Percentiles rank a stretch among this genome's conserved stretches.
These are phyloP conservation scores for Catharus ustulatus DNA, from an alignment of 2,797 vertebrate genomes.

Conservation along the genomic window DNA sequence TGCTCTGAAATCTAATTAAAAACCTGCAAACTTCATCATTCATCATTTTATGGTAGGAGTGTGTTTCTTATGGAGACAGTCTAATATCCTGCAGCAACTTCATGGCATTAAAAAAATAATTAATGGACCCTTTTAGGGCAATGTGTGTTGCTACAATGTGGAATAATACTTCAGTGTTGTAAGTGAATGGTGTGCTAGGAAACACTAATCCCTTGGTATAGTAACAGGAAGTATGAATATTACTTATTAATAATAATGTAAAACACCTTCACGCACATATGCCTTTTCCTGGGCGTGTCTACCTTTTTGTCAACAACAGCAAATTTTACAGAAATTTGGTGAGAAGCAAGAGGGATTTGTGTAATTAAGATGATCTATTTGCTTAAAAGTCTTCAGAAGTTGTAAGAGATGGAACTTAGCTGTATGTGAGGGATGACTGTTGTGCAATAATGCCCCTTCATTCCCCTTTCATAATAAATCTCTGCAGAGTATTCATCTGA, in stretches of 20 bases:
- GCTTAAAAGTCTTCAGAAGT: constrained; percentile 72
- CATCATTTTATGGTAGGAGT: constrained; percentile 13
- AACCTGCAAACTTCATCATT: constrained; percentile 10
- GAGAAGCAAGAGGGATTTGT: constrained; percentile 58
- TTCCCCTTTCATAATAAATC: constrained; percentile 83
- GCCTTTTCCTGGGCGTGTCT: constrained; percentile 10
- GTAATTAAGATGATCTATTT: constrained; percentile 71
- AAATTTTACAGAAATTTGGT: constrained; percentile 46
- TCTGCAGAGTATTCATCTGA: constrained; percentile 77
- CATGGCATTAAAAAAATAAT: constrained; percentile 51
- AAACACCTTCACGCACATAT: constrained; percentile 12
- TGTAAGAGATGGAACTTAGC: constrained; percentile 76
- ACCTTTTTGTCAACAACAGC: constrained; percentile 19
- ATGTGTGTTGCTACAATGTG: constrained; percentile 37
- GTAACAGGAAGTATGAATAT: constrained; percentile 63
- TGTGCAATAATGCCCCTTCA: constrained; percentile 79
- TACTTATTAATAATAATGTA: constrained; percentile 66
- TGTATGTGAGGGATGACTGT: constrained; percentile 69
- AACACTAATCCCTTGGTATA: constrained; percentile 54
- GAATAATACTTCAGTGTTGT: constrained; percentile 61
- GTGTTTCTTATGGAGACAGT: constrained; percentile 37
- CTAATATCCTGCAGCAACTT: constrained; percentile 60
- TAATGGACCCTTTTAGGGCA: constrained; percentile 51
- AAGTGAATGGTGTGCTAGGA: constrained; percentile 56
- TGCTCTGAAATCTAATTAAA: constrained; percentile 54